Evolutionary conservation across 2,113 vertebrate species (phyloP).

Genomic region (Gallinago undulata): DNA sequence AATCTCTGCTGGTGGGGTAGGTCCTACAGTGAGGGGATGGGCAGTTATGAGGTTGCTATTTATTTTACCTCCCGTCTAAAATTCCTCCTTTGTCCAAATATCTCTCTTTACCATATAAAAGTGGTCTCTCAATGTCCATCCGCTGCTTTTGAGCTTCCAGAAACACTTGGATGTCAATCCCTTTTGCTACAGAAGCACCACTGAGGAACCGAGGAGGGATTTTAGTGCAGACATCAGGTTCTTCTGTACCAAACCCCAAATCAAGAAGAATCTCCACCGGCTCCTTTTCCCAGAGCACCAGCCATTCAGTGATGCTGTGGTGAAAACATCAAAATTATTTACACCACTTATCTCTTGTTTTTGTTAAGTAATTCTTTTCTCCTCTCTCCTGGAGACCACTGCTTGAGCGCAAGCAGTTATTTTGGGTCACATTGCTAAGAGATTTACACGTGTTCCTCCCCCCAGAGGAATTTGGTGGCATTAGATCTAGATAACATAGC

Average conservation of each 20-base stretch:
- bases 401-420: not conserved
- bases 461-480: not conserved
- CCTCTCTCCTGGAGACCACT: not conserved
- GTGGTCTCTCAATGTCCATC: slow-evolving; percentile 81
- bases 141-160: slow-evolving; percentile 85
- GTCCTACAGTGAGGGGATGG: not conserved
- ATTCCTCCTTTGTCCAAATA: not conserved
- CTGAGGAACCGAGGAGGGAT: slow-evolving; percentile 88
- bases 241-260: slow-evolving; percentile 88
- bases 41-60: not conserved
- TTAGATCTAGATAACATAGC: not conserved
- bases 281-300: slow-evolving; percentile 82
- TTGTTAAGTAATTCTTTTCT: not conserved
- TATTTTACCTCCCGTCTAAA: not conserved
- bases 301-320: slow-evolving; percentile 82
- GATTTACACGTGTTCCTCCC: not conserved
- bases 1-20: not conserved
- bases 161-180: slow-evolving; percentile 84
- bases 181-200: slow-evolving; percentile 80
- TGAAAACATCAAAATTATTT: slow-evolving; percentile 8
- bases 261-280: slow-evolving; percentile 90
- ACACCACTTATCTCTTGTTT: not conserved
- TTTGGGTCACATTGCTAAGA: not conserved
- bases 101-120: slow-evolving; percentile 79
- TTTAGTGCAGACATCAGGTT: slow-evolving; percentile 83